phyloP scores from a whole-genome alignment of 2,797 vertebrate species.

The Sebastes taczanowskii region DNA sequence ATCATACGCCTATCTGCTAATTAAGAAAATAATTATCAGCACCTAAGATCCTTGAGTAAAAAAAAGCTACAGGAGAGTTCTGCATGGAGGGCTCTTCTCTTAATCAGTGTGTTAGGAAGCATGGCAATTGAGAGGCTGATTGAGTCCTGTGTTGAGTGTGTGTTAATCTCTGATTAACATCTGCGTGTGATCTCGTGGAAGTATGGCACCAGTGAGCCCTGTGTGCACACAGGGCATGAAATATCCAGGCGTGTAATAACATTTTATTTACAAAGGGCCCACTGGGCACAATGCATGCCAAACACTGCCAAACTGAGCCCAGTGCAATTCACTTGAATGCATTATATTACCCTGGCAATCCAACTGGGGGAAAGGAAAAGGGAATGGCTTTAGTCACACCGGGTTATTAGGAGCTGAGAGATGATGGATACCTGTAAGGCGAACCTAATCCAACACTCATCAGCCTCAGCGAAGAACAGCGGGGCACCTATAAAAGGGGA shows the following conservation, averaged over 20 bases:
- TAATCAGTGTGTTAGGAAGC: conserved; percentile 78
- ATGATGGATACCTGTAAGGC: conserved; percentile 64
- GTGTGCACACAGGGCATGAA: conserved; percentile 78
- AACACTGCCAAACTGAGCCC: conserved; percentile 67
- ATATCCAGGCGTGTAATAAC: conserved; percentile 82
- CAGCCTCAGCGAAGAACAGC: conserved; percentile 42
- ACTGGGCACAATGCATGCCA: conserved; percentile 78
- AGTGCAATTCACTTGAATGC: conserved; percentile 73
- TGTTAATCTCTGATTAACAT: conserved; percentile 85
- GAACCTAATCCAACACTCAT: conserved; percentile 57
- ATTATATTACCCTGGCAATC: conserved; percentile 67
- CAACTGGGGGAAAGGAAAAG: conserved; percentile 45
- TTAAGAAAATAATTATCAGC: conserved; percentile 71
- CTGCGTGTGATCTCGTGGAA: conserved; percentile 81
- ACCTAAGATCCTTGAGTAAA: conserved; percentile 61
- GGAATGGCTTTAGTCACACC: conserved; percentile 69
- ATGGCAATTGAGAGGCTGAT: conserved; percentile 74
- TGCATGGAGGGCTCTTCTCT: conserved; percentile 75
- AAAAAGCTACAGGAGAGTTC: conserved; percentile 66
- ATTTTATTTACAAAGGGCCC: conserved; percentile 83
- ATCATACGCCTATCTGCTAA: conserved; percentile 57
- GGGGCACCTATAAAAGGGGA: conserved; percentile 20
- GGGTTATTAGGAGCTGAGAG: conserved; percentile 61
- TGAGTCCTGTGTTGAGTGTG: conserved; percentile 76
- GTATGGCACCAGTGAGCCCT: conserved; percentile 79